These are phyloP conservation scores for Tichodroma muraria DNA, from an alignment of 2,113 vertebrate genomes.

Conservation along the genomic window DNA sequence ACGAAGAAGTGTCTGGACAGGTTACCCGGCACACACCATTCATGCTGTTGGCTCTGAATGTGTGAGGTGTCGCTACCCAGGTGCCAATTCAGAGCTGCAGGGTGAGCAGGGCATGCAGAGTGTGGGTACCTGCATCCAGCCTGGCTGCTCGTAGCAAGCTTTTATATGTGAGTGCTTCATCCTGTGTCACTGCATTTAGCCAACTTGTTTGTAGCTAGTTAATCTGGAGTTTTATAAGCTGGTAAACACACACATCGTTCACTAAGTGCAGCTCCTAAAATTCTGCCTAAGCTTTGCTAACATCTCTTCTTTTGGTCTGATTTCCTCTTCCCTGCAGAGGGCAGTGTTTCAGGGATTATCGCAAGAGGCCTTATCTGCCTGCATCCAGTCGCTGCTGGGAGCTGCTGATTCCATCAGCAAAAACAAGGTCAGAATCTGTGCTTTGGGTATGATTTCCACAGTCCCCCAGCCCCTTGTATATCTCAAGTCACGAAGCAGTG, in stretches of 20 bases:
- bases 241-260: background rate
- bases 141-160: background rate
- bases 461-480: background rate
- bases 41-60: background rate
- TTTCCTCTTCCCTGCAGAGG: constrained; percentile 75
- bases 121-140: background rate
- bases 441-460: background rate
- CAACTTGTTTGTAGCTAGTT: background rate
- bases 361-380: constrained; percentile 95
- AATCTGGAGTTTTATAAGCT: background rate
- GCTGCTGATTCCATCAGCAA: constrained; percentile 91
- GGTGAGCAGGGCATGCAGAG: background rate
- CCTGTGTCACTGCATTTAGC: background rate
- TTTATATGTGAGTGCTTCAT: background rate
- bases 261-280: background rate
- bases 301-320: background rate
- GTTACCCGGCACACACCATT: background rate
- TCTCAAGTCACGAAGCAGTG: background rate
- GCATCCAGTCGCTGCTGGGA: constrained; percentile 91
- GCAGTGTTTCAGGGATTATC: constrained; percentile 97
- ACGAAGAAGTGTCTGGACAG: background rate
- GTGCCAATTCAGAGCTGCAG: background rate
- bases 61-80: background rate
- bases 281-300: background rate
- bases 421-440: constrained; percentile 86